A percentile compares a stretch with the other conserved stretches of the same genome.
These are phyloP conservation scores for Drosophila tropicalis DNA, from an alignment of 1,140 invertebrate species.

Conservation along the genomic window DNA sequence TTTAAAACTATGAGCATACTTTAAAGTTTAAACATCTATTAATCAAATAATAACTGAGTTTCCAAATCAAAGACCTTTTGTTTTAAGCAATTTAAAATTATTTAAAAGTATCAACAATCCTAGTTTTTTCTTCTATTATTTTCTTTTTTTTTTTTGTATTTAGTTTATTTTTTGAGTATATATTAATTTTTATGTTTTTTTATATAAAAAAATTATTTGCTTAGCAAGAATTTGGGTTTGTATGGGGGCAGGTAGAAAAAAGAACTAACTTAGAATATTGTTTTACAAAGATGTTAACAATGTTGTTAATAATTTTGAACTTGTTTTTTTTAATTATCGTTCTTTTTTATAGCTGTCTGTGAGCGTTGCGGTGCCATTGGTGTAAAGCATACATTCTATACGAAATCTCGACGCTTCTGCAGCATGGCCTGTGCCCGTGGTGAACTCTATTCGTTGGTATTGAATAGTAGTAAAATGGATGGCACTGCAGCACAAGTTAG, in stretches of 20 bases:
- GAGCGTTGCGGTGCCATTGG: constrained; percentile 95
- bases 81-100: not conserved
- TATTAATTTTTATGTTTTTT: constrained; percentile 1
- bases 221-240: constrained; percentile 57
- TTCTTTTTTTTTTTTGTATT: constrained; percentile 3
- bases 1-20: too few relatives aligned
- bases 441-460: constrained; percentile 83
- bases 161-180: not conserved
- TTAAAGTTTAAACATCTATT: not conserved
- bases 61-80: constrained; percentile 14
- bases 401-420: constrained; percentile 91
- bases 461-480: constrained; percentile 75
- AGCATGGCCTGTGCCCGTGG: constrained; percentile 89
- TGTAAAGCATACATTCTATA: constrained; percentile 95
- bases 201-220: constrained; percentile 14
- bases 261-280: not conserved
- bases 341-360: constrained; percentile 88
- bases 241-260: constrained; percentile 16
- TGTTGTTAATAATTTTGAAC: not conserved
- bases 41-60: constrained; percentile 4
- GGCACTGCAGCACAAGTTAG: constrained; percentile 36
- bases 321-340: not conserved
- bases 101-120: constrained; percentile 14
- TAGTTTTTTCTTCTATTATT: not conserved
- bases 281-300: not conserved